These are phyloP conservation scores for Apostichopus japonicus DNA, from an alignment of 35 echinoderm and acorn worm genomes.

Conservation along the genomic window DNA sequence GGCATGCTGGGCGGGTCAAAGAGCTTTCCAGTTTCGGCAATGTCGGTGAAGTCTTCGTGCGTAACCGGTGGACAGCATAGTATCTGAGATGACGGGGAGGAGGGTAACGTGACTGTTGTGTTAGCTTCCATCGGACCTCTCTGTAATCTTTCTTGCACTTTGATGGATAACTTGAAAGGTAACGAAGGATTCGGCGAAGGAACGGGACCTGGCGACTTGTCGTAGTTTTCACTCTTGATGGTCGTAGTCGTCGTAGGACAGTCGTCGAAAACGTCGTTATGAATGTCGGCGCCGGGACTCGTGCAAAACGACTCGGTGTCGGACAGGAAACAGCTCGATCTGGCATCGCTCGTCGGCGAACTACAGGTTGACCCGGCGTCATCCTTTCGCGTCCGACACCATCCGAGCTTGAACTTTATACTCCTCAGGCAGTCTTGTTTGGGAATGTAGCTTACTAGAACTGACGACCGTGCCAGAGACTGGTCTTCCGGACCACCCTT, in stretches of 20 bases:
- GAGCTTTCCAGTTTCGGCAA: conserved; percentile 15
- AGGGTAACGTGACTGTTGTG: not conserved
- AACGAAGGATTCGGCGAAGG: conserved; percentile 10
- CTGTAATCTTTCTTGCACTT: conserved; percentile 36
- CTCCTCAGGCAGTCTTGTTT: conserved; percentile 73
- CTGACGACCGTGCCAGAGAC: not conserved
- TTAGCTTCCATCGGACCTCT: not conserved
- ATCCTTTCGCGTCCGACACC: conserved; percentile 59
- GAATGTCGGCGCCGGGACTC: conserved; percentile 11
- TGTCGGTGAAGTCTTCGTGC: not conserved
- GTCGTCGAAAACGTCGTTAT: conserved; percentile 58
- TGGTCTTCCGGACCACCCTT: not conserved
- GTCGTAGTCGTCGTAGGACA: not conserved
- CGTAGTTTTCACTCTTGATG: not conserved
- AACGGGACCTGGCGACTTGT: not conserved
- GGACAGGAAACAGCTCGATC: conserved; percentile 37
- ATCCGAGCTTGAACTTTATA: conserved; percentile 86
- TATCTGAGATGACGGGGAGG: not conserved
- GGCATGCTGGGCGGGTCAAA: not conserved
- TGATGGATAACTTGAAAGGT: conserved; percentile 47
- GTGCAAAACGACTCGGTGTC: conserved; percentile 53
- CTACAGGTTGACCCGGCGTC: conserved; percentile 45
- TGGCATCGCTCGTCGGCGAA: conserved; percentile 41
- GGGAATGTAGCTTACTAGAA: conserved; percentile 43
- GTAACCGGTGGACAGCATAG: not conserved